These are phyloP conservation scores for Notothenia rossii DNA, from an alignment of 2,113 vertebrate species.

Conservation along the genomic window DNA sequence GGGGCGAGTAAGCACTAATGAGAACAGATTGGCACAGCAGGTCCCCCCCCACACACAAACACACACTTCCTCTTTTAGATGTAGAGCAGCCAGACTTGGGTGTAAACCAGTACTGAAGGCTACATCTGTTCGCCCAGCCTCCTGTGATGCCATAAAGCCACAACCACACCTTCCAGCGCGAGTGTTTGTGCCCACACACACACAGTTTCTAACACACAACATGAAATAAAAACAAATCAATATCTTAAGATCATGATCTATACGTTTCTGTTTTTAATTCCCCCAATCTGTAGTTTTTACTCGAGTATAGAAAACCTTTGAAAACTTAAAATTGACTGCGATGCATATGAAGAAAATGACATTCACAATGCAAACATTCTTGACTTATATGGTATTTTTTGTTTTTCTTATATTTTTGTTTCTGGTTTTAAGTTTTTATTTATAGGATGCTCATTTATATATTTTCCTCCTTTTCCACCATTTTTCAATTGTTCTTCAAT, in stretches of 20 bases:
- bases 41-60: neutral
- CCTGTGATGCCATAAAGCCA: constrained; percentile 12
- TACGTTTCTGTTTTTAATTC: neutral
- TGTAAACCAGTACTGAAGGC: constrained; percentile 56
- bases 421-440: neutral
- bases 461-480: neutral
- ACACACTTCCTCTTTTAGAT: constrained; percentile 44
- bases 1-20: constrained; percentile 60
- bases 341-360: too few species aligned
- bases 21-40: constrained; percentile 72
- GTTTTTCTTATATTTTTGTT: too few species aligned
- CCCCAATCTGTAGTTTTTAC: too few species aligned
- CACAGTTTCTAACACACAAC: neutral
- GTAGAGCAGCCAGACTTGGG: constrained; percentile 55
- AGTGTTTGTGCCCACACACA: constrained; percentile 2
- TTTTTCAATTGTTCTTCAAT: neutral
- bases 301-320: too few species aligned
- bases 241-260: neutral
- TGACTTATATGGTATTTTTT: too few species aligned
- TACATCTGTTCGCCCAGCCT: constrained; percentile 63
- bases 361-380: too few species aligned
- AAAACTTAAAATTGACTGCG: too few species aligned
- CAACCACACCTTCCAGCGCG: constrained; percentile 24
- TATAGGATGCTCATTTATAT: neutral
- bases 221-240: neutral